A percentile compares a stretch with the other conserved stretches of the same genome.
Conservation (phyloP, 2,797 vertebrate genomes). For the Naso thynnoides region DNA sequence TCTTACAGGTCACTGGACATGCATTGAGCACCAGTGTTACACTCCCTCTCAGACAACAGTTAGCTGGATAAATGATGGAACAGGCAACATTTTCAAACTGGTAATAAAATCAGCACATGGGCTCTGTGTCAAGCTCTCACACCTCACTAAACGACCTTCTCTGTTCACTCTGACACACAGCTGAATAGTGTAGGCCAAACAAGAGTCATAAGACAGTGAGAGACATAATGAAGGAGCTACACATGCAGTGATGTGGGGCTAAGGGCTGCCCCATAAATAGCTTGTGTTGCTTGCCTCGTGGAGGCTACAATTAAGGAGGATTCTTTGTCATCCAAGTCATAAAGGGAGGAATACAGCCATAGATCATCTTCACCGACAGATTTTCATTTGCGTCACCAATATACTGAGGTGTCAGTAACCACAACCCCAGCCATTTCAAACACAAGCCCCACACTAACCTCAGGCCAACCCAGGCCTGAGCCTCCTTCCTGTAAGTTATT, state of each 20-base stretch:
- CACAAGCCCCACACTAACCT: constrained; percentile 51
- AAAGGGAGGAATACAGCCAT: constrained; percentile 14
- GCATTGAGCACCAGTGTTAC: constrained; percentile 48
- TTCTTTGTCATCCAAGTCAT: constrained; percentile 34
- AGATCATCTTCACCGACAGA: constrained; percentile 28
- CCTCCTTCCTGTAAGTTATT: constrained; percentile 29
- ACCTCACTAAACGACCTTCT: constrained; percentile 12
- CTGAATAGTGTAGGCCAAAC: constrained; percentile 29
- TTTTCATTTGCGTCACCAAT: constrained; percentile 27
- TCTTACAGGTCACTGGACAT: constrained; percentile 78
- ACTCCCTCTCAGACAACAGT: constrained; percentile 33
- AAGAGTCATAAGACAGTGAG: constrained; percentile 42
- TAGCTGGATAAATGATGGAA: constrained; percentile 50
- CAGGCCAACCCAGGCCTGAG: constrained; percentile 19
- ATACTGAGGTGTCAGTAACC: constrained; percentile 32
- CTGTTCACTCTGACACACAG: constrained; percentile 16
- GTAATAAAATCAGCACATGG: constrained; percentile 23
- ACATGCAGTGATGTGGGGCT: constrained; percentile 31
- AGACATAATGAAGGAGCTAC: constrained; percentile 33
- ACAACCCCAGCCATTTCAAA: constrained; percentile 35
- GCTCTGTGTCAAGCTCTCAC: constrained; percentile 15
- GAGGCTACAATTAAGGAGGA: constrained; percentile 45
- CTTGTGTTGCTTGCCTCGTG: constrained; percentile 29
- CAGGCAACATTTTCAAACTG: constrained; percentile 48
- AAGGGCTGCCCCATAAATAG: constrained; percentile 37